Evolutionary conservation across 2,113 vertebrate species (phyloP), one percentile per base, ranked within the genome.

Genomic region (Neolamprologus ventralis): DNA sequence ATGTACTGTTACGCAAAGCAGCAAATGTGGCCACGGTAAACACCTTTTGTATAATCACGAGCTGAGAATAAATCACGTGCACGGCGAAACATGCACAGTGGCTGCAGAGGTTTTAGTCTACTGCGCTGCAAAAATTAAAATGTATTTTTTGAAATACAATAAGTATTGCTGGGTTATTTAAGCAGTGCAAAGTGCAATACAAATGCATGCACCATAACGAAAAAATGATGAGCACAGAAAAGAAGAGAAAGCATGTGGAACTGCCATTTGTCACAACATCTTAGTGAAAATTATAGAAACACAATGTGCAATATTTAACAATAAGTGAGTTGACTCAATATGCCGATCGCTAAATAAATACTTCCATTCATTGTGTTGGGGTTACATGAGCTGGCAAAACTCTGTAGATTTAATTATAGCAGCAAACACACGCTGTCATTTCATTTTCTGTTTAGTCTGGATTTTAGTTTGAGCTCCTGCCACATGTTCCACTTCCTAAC

Each of bases 391-490:
- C 17, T 58, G 53, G 35, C 53, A 73, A 3, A 83, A 83, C 81
- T 84, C 63, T 47, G 45, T 33, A 26, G 47, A 60, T 63, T 83
- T 47, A 71, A 35, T 63, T 53, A 57, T 63, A 63, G 40, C 54
- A 82, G 28, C 85, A 63, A 57, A 55, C 45, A 73, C 42, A 81
- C 7, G 28, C 75, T 63, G 17, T 47, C n/a, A 26, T 68, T 81
- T 87, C 3, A 87, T 86, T 81, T 58, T 37, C 79, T 26, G 23
- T 87, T 82, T 54, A 35, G 71, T 88, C 79, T 83, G 21, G 49
- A 42, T 85, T 86, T 87, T 65, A 63, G 26, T 81, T 87, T 65
- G 33, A 85, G 71, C 80, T 9, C 81, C 75, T 80, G 51, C 68
- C 58, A 86, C 60, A 51, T 35, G 17, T 51, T 83, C n/a, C 82